phyloP scores from a whole-genome alignment of 2,797 vertebrate genomes.

The Phrynocephalus vlangalii region DNA sequence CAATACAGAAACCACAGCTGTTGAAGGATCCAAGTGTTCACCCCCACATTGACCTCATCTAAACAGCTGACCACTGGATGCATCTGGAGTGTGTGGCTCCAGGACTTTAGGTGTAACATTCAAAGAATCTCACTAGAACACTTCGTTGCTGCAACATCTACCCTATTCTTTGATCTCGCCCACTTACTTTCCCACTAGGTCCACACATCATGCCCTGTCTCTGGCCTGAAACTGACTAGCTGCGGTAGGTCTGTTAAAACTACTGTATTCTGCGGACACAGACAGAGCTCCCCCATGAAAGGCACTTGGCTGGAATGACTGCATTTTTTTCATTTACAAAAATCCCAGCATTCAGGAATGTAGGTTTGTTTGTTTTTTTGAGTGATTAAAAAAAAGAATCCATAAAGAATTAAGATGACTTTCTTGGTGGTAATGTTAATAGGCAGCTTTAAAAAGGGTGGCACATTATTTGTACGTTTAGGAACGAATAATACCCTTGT shows the following conservation, averaged over 20 bases:
- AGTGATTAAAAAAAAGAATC: neutral
- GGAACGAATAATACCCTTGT: neutral
- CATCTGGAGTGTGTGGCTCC: neutral
- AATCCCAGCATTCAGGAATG: neutral
- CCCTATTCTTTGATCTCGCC: neutral
- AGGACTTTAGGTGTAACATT: neutral
- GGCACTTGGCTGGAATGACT: neutral
- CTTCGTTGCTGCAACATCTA: neutral
- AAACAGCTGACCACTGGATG: neutral
- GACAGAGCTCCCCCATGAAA: neutral
- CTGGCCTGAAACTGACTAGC: neutral
- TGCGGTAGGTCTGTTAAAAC: neutral
- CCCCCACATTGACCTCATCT: slow-evolving; percentile 6
- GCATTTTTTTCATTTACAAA: neutral
- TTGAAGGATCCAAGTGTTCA: neutral
- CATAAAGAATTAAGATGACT: neutral
- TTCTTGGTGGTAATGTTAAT: neutral
- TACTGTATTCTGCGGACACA: neutral
- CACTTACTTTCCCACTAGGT: no score
- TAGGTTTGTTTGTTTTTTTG: neutral
- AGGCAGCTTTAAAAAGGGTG: neutral
- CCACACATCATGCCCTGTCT: neutral
- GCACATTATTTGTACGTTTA: neutral
- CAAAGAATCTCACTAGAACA: neutral
- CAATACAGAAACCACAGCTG: slow-evolving; percentile 27